These are phyloP conservation scores for Lycia hirtaria DNA, from an alignment of 2,888 invertebrate species.

Conservation along the genomic window DNA sequence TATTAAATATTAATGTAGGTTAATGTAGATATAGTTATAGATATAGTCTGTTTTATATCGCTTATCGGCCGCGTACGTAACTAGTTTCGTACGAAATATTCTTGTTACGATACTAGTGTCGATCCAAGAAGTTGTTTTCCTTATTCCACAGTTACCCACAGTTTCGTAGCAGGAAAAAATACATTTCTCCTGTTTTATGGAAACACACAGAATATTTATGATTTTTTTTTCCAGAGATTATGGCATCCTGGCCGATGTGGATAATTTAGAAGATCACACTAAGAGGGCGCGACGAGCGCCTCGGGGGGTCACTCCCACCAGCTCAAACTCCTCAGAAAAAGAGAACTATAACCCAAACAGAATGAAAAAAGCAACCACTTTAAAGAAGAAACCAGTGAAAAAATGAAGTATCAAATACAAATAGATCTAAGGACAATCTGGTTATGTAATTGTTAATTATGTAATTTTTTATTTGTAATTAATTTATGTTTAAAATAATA, in stretches of 20 bases:
- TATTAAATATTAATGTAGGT: too few species aligned
- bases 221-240: conserved; percentile 56
- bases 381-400: conserved; percentile 53
- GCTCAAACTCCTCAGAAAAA: conserved; percentile 77
- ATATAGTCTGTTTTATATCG: too few species aligned
- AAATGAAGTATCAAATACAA: conserved; percentile 39
- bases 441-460: conserved; percentile 22
- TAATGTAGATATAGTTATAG: too few species aligned
- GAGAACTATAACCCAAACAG: conserved; percentile 77
- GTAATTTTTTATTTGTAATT: conserved; percentile 23
- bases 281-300: conserved; percentile 48
- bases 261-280: conserved; percentile 44
- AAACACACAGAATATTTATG: too few species aligned
- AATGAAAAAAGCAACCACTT: conserved; percentile 47
- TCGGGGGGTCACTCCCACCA: conserved; percentile 65
- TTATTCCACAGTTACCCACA: too few species aligned
- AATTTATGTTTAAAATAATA: conserved; percentile 12
- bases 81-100: too few species aligned
- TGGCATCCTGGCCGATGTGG: conserved; percentile 57
- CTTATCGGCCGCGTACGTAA: too few species aligned
- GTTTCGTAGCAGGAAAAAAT: too few species aligned
- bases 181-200: too few species aligned
- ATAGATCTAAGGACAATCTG: conserved; percentile 20
- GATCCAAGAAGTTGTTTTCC: too few species aligned
- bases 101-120: too few species aligned